Conservation (phyloP, 2,113 vertebrate species). For the Sapajus apella region DNA sequence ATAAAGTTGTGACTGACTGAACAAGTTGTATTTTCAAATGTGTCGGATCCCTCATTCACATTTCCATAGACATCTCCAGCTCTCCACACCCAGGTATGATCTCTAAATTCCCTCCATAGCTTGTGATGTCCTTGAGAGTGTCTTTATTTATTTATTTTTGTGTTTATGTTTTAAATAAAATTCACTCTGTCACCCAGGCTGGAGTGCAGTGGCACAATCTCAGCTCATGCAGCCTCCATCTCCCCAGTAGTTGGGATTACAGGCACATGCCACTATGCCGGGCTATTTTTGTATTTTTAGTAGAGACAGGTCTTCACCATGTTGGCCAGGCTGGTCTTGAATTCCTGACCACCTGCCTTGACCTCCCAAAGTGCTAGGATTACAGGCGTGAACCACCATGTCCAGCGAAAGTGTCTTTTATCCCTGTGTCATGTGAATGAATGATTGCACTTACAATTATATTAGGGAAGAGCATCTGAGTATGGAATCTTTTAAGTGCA, state of each 20-base stretch:
- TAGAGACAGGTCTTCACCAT: not conserved
- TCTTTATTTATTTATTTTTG: no score
- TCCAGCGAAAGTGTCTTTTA: not conserved
- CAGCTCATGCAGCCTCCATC: not conserved
- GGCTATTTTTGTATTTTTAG: not conserved
- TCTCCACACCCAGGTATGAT: no score
- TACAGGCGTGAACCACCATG: not conserved
- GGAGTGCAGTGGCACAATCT: not conserved
- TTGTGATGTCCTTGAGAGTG: not conserved
- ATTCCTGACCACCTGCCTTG: no score
- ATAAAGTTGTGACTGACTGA: no score
- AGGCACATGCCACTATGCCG: not conserved
- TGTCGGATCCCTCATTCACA: no score
- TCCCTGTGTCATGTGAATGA: not conserved
- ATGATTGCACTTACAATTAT: not conserved
- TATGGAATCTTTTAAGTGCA: not conserved
- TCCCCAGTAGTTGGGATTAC: not conserved
- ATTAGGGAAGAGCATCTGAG: not conserved
- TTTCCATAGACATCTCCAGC: no score
- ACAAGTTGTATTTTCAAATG: no score
- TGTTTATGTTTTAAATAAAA: not conserved
- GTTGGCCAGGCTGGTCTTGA: not conserved
- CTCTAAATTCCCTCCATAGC: not conserved
- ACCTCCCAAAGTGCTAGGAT: not conserved
- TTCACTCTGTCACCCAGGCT: not conserved